Evolutionary conservation across 92 coral and sea anemone species (phyloP), one percentile per base, ranked within the genome.

Genomic region (Desmophyllum pertusum): DNA sequence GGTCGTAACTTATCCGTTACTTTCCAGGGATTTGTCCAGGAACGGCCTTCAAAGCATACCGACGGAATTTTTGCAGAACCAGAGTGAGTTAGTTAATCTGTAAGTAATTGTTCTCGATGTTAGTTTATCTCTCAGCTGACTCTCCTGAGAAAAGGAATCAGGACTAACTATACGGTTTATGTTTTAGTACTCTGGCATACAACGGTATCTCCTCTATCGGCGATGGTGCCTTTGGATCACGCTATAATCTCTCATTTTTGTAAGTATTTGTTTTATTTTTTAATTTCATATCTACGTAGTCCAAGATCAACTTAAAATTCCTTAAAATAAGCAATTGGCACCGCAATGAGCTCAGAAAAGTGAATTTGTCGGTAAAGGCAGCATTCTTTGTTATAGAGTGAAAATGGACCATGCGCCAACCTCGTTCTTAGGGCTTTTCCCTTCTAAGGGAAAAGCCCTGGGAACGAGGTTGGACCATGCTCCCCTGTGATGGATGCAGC

Each of bases 11-110:
- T 78, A 13, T 43, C 4, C 6, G 3, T 9, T 70, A n/a, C n/a
- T 52, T n/a, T n/a, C 13, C 33, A 82, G 86, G 64, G 79, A 82
- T 73, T 19, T 82, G 25, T 82, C 86, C 5, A 71, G 30, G 39
- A 82, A 82, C 86, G 10, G 40, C 61, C 71, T 82, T 17, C 43
- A 53, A 30, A 31, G n/a, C 13, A 65, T 82, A 55, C 86, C 86
- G 6, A 82, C 55, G 55, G 41, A 55, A 13, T 71, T 82, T 73
- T 76, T 82, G 70, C 23, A 42, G 70, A 82, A 82, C 57, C 86
- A 82, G 40, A 57, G 59, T 43, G 79, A 73, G 38, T 57, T 82
- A 31, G 51, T 46, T 15, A 82, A 71, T 14, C 86, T 82, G 86
- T 82, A 53, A 82, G 86, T 71, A 46, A 23, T 33, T n/a, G n/a